Conservation (phyloP, 2,888 invertebrate genomes). For the Brachylomia viminalis region DNA sequence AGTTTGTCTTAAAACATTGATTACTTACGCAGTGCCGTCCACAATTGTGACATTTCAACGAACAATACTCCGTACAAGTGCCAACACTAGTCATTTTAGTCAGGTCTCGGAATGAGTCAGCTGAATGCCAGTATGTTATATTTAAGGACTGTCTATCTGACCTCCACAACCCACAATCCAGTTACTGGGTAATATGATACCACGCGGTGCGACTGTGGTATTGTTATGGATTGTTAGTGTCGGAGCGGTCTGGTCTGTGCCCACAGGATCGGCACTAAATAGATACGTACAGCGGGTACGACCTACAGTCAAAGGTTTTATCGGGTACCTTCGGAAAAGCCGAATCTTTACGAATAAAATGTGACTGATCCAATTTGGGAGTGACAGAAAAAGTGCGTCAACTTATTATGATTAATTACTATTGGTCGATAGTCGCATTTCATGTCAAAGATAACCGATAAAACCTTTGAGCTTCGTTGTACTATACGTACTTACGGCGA, state of each 20-base stretch:
- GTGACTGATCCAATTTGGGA: not conserved
- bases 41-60: not conserved
- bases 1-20: conserved; percentile 12
- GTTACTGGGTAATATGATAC: no score
- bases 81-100: not conserved
- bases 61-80: not conserved
- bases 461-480: not conserved
- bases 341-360: not conserved
- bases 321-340: not conserved
- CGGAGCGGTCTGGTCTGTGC: not conserved
- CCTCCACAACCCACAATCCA: not conserved
- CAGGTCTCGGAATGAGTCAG: no score
- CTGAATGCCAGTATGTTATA: not conserved
- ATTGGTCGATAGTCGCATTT: not conserved
- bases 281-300: not conserved
- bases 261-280: no score
- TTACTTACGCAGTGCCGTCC: not conserved
- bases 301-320: not conserved
- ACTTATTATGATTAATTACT: not conserved
- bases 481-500: not conserved
- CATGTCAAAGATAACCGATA: not conserved
- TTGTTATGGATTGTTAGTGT: not conserved
- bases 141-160: not conserved
- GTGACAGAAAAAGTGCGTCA: not conserved
- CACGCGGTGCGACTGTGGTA: no score